Evolutionary conservation across 2,797 vertebrate genomes (phyloP).

Genomic region (Brachymystax lenok): DNA sequence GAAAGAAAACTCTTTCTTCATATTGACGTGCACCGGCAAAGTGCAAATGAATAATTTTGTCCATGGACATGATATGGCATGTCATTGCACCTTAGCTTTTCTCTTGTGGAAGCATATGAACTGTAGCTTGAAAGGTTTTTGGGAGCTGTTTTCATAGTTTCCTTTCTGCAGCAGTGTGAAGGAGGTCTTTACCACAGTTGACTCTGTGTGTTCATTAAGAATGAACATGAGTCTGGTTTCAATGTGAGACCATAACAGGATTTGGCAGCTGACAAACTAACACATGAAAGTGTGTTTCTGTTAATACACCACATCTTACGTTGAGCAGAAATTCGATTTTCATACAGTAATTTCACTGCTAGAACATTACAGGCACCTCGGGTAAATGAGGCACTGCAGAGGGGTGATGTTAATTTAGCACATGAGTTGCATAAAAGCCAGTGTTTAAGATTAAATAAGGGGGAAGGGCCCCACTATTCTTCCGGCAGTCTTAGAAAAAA

Average conservation of each 20-base stretch:
- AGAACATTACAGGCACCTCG: neutral
- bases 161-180: neutral
- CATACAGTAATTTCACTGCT: neutral
- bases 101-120: conserved; percentile 39
- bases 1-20: conserved; percentile 22
- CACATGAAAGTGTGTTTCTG: neutral
- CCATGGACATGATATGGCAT: conserved; percentile 13
- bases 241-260: conserved; percentile 1
- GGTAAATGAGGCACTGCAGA: neutral
- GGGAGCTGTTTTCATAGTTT: neutral
- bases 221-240: conserved; percentile 1
- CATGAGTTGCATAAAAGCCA: neutral
- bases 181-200: neutral
- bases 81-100: conserved; percentile 32
- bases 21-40: conserved; percentile 22
- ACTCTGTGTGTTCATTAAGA: conserved; percentile 23
- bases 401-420: neutral
- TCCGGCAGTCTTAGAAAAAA: too few relatives aligned
- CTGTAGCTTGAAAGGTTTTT: conserved; percentile 18
- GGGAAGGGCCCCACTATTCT: neutral
- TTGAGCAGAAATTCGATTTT: neutral
- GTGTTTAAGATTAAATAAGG: neutral
- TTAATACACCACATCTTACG: neutral
- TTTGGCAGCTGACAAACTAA: neutral
- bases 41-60: conserved; percentile 36